Evolutionary conservation across 2,888 invertebrate species (phyloP), one percentile per base, ranked within the genome.

Genomic region (Caenorhabditis drosophilae): DNA sequence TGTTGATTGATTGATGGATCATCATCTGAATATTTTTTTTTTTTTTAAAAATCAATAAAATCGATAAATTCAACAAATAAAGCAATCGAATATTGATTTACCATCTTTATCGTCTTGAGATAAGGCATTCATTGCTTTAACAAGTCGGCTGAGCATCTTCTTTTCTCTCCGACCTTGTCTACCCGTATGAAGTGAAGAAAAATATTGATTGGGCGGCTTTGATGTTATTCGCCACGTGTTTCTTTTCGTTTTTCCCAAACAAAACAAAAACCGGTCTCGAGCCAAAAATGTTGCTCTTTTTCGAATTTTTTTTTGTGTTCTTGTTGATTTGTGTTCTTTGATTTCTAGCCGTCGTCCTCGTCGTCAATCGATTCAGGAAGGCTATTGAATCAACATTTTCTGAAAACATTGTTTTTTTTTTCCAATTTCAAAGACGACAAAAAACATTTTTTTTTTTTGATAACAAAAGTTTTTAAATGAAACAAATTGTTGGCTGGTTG

Each of bases 91-190:
- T 31, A 31, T 31, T 12, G 12, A 12, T 31, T 20, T 25, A 59
- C 59, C 64, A 35, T 64, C n/a, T n/a, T n/a, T 57, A 18, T 59
- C 59, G 4, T 50, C 38, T 16, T 66, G 66, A 0, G 57, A 53
- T 41, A 66, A 42, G 11, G 66, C 66, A 23, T 55, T 57, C 66
- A 66, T 66, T 11, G 55, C 66, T 34, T 66, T 66, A n/a, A 53
- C 53, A 26, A 66, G 44, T 40, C 54, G 35, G 54, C 66, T 66
- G 16, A 60, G 52, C 66, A 66, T 66, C n/a, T 12, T 51, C 38
- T 31, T 16, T 40, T 31, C 18, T 35, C 45, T 16, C 16, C 18
- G 40, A 18, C 18, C 34, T 12, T 34, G 31, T 34, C 18, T 44
- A 48, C 60, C 60, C 50, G 54, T 54, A 42, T 9, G n/a, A n/a